These are phyloP conservation scores for Cavia porcellus DNA, from an alignment of 2,113 vertebrate species.

Conservation along the genomic window DNA sequence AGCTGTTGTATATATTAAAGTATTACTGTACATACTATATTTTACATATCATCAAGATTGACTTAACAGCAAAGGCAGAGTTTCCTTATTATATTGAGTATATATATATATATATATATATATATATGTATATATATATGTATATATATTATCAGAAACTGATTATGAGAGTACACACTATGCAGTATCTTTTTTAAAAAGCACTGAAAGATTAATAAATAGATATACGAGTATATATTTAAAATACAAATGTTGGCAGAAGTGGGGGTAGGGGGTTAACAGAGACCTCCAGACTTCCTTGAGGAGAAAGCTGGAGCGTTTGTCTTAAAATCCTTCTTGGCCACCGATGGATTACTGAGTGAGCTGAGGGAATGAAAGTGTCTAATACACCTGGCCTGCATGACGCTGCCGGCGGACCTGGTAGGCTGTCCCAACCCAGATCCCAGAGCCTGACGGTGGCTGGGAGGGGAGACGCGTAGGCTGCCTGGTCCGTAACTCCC, in stretches of 20 bases:
- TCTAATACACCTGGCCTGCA: background rate
- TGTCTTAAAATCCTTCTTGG: background rate
- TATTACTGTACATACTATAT: slow-evolving; percentile 64
- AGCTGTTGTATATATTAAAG: slow-evolving; percentile 71
- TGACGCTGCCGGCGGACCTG: too few species aligned
- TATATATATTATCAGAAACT: slow-evolving; percentile 30
- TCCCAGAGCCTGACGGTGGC: too few species aligned
- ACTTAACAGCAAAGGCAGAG: slow-evolving; percentile 63
- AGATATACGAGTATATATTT: background rate
- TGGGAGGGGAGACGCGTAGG: too few species aligned
- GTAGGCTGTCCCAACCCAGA: too few species aligned
- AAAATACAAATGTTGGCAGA: slow-evolving; percentile 11
- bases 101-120: too few species aligned
- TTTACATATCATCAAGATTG: slow-evolving; percentile 71
- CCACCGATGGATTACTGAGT: background rate
- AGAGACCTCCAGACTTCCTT: fast-evolving
- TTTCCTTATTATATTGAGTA: slow-evolving; percentile 52
- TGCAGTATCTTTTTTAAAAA: slow-evolving; percentile 20
- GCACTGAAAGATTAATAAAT: slow-evolving; percentile 32
- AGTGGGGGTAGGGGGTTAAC: background rate
- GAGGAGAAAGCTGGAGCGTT: background rate
- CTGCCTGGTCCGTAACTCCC: too few species aligned
- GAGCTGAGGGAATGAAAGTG: background rate
- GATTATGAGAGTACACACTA: slow-evolving; percentile 5
- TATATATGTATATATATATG: too few species aligned